Base-by-base conservation (phyloP, 2,888 invertebrate species). In the Philereme transversata region DNA sequence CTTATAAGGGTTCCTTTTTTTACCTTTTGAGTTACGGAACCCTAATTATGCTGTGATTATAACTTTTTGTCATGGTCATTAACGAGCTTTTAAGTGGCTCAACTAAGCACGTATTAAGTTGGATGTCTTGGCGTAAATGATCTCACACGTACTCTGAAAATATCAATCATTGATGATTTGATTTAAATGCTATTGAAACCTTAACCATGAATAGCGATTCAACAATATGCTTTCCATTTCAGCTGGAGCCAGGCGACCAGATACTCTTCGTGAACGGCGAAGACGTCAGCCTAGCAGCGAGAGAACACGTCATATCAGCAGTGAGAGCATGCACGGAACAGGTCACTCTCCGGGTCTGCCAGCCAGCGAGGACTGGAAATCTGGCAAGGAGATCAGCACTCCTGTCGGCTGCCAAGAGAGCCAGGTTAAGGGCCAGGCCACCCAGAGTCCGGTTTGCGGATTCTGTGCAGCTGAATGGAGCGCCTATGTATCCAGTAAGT, bases 181-280 rank as follows among this genome's bases (percentile, higher is more conserved):
- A n/a, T n/a, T n/a, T n/a, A n/a, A n/a, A 22, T 22, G 22, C 22
- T 22, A 1, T 2, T 22, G 3, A 22, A 22, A 3, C 22, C 22
- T 22, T 22, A 22, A 22, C 22, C 22, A 22, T 2, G 22, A 22
- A 22, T 22, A 22, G 22, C 22, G 3, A 22, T 3, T 22, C 22
- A 22, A 22, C 22, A 22, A 22, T 22, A 41, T 3, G 11, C 35
- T 38, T 34, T 44, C 6, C 40, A 36, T 82, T 91, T 10, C 87
- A 95, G 94, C 88, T 98, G 64, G 95, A 97, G 77, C 97, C 98
- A 0, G 98, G 97, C 5, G 98, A 98, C 84, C 97, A 98, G 85
- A 97, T 98, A 75, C 93, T 98, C 43, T 94, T 95, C 71, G 97
- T 98, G 51, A 98, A 98, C 83, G 97, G 97, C 1, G 97, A 97